Evolutionary conservation across 2,797 vertebrate genomes (phyloP).

Genomic region (Trachops cirrhosus): DNA sequence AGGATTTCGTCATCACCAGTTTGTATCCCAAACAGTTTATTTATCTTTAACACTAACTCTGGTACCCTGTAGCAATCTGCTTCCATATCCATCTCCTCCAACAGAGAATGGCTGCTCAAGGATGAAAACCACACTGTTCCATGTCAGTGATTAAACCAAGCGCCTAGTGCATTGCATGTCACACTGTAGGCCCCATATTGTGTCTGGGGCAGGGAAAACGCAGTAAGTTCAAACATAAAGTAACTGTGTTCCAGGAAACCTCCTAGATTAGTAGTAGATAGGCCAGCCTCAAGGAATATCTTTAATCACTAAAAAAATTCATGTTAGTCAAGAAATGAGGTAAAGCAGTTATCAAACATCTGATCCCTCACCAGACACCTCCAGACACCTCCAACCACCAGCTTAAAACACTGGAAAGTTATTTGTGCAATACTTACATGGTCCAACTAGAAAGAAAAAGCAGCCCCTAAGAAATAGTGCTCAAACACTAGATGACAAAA

Average conservation of each 20-base stretch:
- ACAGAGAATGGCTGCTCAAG: background rate
- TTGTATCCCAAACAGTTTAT: background rate
- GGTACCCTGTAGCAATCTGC: background rate
- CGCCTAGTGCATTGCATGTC: background rate
- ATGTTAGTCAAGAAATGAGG: background rate
- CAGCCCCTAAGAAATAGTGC: background rate
- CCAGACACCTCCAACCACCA: background rate
- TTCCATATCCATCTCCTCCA: background rate
- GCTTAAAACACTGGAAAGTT: background rate
- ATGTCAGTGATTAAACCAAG: background rate
- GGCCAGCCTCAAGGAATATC: background rate
- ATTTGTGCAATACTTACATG: background rate
- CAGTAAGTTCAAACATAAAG: background rate
- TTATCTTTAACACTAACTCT: background rate
- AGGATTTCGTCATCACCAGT: background rate
- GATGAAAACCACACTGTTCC: background rate
- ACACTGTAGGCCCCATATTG: background rate
- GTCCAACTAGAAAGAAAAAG: background rate
- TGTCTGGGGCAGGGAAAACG: background rate
- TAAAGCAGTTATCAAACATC: background rate
- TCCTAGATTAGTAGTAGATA: background rate
- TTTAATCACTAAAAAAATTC: background rate
- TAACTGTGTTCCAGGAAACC: background rate
- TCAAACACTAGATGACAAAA: background rate
- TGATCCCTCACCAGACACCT: too few species aligned